These are phyloP conservation scores for Lumbricus terrestris DNA, from an alignment of 2,888 invertebrate genomes.

Conservation along the genomic window DNA sequence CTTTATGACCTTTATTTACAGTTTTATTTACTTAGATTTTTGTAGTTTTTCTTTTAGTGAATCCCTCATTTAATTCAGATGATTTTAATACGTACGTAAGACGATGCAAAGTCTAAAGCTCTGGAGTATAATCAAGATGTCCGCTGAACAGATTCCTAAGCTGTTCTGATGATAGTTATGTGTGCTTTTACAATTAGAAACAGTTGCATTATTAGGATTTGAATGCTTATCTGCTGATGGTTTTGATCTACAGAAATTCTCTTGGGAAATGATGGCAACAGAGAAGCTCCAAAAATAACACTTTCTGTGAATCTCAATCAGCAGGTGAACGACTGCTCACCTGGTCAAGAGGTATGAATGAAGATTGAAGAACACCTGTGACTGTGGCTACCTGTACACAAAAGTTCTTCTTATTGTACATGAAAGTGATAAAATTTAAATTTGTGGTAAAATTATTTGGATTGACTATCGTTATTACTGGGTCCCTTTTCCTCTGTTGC, in stretches of 20 bases:
- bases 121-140: not conserved
- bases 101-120: too few relatives aligned
- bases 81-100: too few relatives aligned
- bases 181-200: not conserved
- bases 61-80: not conserved
- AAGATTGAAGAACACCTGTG: not conserved
- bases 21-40: not conserved
- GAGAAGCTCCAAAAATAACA: slow-evolving; percentile 74
- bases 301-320: slow-evolving; percentile 68
- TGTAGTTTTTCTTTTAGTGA: not conserved
- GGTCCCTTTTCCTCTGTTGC: too few relatives aligned
- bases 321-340: not conserved
- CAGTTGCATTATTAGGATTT: not conserved
- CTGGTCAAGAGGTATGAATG: not conserved
- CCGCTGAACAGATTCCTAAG: not conserved
- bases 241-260: slow-evolving; percentile 46
- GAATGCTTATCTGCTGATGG: not conserved
- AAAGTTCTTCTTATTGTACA: not conserved
- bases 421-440: not conserved
- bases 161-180: not conserved
- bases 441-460: not conserved
- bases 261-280: slow-evolving; percentile 51
- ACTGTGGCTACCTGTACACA: not conserved
- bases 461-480: not conserved
- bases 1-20: too few relatives aligned